phyloP scores from a whole-genome alignment of 2,113 vertebrate species.

The Fregata magnificens region DNA sequence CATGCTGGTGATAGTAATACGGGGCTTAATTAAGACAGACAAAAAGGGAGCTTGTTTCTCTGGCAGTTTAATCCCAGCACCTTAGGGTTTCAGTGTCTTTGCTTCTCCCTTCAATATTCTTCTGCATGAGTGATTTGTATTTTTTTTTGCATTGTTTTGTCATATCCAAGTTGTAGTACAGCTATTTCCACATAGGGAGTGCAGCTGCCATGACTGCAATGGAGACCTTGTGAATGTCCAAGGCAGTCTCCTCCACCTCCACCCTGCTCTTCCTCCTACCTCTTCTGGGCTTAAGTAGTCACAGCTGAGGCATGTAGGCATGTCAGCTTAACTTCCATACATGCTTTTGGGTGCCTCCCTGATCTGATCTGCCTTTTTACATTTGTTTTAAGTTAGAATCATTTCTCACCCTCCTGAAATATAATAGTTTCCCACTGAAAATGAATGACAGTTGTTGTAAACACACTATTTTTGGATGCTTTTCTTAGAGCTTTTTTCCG shows the following conservation, averaged over 20 bases:
- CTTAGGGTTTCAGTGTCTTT: background rate
- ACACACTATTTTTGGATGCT: background rate
- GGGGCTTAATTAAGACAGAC: background rate
- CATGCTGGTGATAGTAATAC: background rate
- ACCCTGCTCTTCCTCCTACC: background rate
- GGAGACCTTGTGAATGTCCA: background rate
- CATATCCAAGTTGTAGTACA: background rate
- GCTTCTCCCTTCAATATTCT: background rate
- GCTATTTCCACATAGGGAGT: background rate
- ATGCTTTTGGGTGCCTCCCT: background rate
- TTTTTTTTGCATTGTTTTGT: background rate
- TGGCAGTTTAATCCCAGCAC: conserved; percentile 16
- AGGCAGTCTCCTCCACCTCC: background rate
- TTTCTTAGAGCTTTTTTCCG: background rate
- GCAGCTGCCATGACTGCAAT: background rate
- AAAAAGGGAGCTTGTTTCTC: background rate
- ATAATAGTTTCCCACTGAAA: conserved; percentile 10
- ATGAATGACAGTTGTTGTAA: conserved; percentile 26
- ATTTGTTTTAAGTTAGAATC: conserved; percentile 10
- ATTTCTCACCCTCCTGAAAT: background rate
- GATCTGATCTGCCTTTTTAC: conserved; percentile 3
- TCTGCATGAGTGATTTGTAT: background rate
- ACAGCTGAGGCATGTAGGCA: background rate
- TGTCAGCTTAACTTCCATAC: background rate
- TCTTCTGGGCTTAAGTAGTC: background rate